phyloP scores from a whole-genome alignment of 2,888 invertebrate species.

The Tipula lateralis region DNA sequence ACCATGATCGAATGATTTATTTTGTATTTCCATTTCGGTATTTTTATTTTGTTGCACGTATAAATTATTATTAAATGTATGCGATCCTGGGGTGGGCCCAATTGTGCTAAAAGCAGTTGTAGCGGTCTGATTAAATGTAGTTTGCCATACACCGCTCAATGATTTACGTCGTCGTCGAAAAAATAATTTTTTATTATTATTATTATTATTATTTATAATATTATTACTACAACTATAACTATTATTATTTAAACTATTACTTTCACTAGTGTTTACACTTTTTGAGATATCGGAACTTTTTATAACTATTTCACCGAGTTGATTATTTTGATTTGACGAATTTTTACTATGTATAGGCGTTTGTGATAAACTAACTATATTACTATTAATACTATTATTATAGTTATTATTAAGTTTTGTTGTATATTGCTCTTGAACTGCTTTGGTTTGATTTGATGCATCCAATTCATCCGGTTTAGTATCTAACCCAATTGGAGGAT shows the following conservation, averaged over 20 bases:
- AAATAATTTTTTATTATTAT: constrained; percentile 31
- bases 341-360: background rate
- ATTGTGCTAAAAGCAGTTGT: background rate
- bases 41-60: background rate
- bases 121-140: constrained; percentile 37
- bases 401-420: background rate
- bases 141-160: constrained; percentile 37
- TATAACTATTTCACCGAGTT: background rate
- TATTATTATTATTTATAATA: background rate
- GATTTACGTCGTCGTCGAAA: constrained; percentile 36
- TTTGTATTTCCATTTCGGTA: background rate
- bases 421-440: background rate
- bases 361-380: background rate
- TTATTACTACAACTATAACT: background rate
- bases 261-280: background rate
- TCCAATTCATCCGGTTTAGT: background rate
- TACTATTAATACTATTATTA: constrained; percentile 27
- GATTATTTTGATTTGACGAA: background rate
- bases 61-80: constrained; percentile 28
- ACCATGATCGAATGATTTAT: background rate
- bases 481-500: background rate
- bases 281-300: background rate
- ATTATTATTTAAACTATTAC: background rate
- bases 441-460: background rate
- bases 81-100: background rate